phyloP scores from a whole-genome alignment of 2,888 invertebrate genomes.

The Platynereis dumerilii region DNA sequence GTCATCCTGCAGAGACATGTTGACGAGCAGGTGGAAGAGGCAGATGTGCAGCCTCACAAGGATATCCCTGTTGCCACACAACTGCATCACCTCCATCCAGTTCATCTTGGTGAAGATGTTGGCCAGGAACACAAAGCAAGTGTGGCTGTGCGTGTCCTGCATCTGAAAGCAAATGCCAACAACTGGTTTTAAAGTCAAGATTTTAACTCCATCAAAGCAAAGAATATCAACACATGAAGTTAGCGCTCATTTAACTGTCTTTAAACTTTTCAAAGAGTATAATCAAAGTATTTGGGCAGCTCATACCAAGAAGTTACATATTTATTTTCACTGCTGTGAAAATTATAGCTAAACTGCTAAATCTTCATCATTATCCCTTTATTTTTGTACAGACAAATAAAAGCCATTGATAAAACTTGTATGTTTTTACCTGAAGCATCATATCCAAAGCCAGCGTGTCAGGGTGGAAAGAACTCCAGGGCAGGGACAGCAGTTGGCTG shows the following conservation, averaged over 20 bases:
- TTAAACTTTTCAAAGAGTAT: too few species aligned
- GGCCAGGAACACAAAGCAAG: constrained; percentile 75
- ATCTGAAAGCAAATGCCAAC: constrained; percentile 1
- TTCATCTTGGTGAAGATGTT: constrained; percentile 74
- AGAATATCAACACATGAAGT: too few species aligned
- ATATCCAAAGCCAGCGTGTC: constrained; percentile 72
- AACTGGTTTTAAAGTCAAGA: too few species aligned
- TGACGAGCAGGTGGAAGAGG: constrained; percentile 74
- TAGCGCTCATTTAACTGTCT: too few species aligned
- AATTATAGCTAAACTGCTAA: too few species aligned
- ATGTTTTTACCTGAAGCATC: constrained; percentile 70
- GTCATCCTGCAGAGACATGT: constrained; percentile 76
- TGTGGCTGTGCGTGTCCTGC: constrained; percentile 71
- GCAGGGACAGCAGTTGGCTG: constrained; percentile 71
- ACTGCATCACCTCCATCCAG: constrained; percentile 67
- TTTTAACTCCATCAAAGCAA: too few species aligned
- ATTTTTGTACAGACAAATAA: background rate
- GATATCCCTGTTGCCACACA: constrained; percentile 62
- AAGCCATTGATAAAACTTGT: background rate
- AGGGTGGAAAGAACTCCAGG: constrained; percentile 78
- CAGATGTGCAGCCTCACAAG: constrained; percentile 69
- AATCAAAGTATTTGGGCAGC: too few species aligned
- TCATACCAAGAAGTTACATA: too few species aligned
- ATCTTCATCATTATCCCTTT: too few species aligned
- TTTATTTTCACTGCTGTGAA: too few species aligned